These are phyloP conservation scores for Menura novaehollandiae DNA, from an alignment of 2,113 vertebrate species.

Conservation along the genomic window DNA sequence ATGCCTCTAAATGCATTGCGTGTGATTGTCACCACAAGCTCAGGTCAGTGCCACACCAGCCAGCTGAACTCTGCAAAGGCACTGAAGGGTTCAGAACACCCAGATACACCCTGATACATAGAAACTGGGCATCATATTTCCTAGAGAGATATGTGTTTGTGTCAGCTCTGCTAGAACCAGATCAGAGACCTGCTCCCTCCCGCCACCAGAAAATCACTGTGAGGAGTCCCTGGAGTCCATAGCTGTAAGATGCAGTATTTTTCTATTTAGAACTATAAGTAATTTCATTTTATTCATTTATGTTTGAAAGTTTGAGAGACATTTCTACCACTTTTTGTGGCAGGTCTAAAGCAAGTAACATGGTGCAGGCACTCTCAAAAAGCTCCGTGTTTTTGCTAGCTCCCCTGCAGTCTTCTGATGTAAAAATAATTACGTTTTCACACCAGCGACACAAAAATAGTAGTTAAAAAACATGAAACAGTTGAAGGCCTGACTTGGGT, in stretches of 20 bases:
- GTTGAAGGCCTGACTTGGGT: background rate
- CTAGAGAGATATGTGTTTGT: background rate
- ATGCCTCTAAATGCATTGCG: background rate
- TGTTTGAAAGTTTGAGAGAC: background rate
- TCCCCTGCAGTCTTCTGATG: background rate
- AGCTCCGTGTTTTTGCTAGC: background rate
- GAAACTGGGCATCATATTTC: background rate
- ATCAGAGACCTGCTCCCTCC: background rate
- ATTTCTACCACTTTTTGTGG: background rate
- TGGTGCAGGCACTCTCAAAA: background rate
- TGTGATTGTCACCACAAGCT: background rate
- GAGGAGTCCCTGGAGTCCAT: background rate
- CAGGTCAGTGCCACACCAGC: background rate
- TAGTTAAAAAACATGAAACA: background rate
- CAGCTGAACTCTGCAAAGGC: background rate
- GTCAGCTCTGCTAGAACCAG: background rate
- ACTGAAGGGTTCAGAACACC: background rate
- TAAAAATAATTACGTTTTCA: constrained; percentile 30
- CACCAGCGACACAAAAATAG: background rate
- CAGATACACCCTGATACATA: background rate
- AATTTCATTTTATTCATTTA: background rate
- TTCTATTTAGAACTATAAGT: background rate
- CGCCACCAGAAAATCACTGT: background rate
- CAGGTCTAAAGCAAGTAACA: background rate
- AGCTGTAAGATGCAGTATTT: background rate